phyloP scores from a whole-genome alignment of 2,113 vertebrate species.

The Noctilio leporinus region DNA sequence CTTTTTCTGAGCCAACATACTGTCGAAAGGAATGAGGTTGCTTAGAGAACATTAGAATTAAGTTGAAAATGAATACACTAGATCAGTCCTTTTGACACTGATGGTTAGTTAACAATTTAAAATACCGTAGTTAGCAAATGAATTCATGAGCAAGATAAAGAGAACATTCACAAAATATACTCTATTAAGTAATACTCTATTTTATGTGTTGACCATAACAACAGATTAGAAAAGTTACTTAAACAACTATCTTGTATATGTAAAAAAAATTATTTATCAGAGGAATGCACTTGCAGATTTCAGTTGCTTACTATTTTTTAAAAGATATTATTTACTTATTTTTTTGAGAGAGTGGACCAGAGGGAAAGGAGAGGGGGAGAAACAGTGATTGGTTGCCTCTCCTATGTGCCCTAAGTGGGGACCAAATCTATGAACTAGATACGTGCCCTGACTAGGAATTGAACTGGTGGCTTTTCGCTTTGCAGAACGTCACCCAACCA shows the following conservation, averaged over 20 bases:
- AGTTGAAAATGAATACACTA: constrained; percentile 36
- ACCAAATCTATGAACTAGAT: too few relatives aligned
- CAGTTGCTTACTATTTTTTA: neutral
- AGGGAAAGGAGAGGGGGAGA: too few relatives aligned
- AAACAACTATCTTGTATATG: neutral
- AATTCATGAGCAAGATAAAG: constrained; percentile 47
- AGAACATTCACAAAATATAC: constrained; percentile 7
- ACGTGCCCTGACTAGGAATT: too few relatives aligned
- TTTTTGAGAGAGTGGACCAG: too few relatives aligned
- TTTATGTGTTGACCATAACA: constrained; percentile 24
- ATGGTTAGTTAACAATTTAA: constrained; percentile 52
- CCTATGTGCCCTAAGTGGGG: too few relatives aligned
- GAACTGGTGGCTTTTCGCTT: too few relatives aligned
- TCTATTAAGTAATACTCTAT: constrained; percentile 6
- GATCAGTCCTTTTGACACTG: constrained; percentile 51
- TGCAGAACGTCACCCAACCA: too few relatives aligned
- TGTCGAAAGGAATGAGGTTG: constrained; percentile 12
- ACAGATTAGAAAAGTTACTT: constrained; percentile 46
- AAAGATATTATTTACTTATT: neutral
- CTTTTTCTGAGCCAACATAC: neutral
- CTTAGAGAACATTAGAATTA: constrained; percentile 36
- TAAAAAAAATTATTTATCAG: neutral
- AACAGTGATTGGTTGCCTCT: too few relatives aligned
- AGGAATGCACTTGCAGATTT: neutral
- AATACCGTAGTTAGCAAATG: constrained; percentile 24